These are phyloP conservation scores for Lacerta bilineata DNA, from an alignment of 2,797 vertebrate species.

Conservation along the genomic window DNA sequence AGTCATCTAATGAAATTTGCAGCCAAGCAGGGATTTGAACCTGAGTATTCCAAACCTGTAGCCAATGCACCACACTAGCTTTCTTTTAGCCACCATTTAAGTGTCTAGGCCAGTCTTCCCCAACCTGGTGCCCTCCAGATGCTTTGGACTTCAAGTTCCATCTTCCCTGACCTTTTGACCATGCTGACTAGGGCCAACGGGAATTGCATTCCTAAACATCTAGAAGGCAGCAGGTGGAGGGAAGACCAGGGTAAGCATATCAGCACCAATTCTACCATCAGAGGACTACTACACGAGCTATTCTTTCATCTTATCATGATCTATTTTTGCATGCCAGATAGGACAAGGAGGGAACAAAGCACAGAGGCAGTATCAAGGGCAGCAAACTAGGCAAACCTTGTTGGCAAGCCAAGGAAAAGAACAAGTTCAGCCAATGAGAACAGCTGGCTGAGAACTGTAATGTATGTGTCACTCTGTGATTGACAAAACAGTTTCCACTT, in stretches of 20 bases:
- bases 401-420: neutral
- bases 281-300: too few relatives aligned
- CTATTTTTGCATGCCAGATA: neutral
- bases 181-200: too few relatives aligned
- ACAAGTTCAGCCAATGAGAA: slow-evolving; percentile 1
- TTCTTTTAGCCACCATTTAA: neutral
- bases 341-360: neutral
- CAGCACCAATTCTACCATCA: too few relatives aligned
- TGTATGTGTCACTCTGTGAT: neutral
- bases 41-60: neutral
- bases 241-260: too few relatives aligned
- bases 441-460: neutral
- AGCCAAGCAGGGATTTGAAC: neutral
- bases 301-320: too few relatives aligned
- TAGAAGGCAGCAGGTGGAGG: too few relatives aligned
- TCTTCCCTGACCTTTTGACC: neutral
- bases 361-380: neutral
- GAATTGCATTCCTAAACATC: too few relatives aligned
- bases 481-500: slow-evolving; percentile 1
- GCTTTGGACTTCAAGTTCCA: neutral
- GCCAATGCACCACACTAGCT: neutral
- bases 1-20: neutral
- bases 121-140: neutral
- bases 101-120: neutral
- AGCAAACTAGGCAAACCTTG: neutral